A percentile compares a stretch with the other conserved stretches of the same genome.
These are phyloP conservation scores for Sparidentex hasta DNA, from an alignment of 2,797 vertebrate genomes.

Conservation along the genomic window DNA sequence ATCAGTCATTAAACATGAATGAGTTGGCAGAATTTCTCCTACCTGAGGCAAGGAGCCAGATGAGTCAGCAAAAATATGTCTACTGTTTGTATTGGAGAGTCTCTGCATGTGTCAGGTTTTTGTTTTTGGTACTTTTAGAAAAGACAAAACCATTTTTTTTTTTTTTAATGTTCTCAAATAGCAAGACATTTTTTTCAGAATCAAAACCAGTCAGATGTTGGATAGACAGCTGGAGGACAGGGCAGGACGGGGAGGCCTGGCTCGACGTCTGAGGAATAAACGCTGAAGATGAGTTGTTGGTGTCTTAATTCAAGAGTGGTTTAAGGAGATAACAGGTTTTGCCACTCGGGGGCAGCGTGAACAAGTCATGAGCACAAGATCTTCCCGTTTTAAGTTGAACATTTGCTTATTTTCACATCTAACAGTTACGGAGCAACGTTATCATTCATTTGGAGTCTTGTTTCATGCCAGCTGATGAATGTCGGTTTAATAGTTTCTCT, in stretches of 20 bases:
- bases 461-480: background rate
- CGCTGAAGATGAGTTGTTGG: background rate
- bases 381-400: background rate
- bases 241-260: too few species aligned
- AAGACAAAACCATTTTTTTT: background rate
- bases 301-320: background rate
- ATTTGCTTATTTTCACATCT: background rate
- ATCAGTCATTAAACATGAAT: conserved; percentile 31
- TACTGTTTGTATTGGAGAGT: background rate
- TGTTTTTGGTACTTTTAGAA: too few species aligned
- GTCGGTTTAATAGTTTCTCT: background rate
- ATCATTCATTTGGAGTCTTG: background rate
- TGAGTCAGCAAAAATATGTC: conserved; percentile 38
- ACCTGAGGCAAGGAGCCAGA: conserved; percentile 15
- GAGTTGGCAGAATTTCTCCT: conserved; percentile 19
- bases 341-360: background rate
- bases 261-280: background rate
- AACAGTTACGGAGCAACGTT: background rate
- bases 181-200: too few species aligned
- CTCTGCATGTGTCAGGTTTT: background rate
- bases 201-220: background rate
- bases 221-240: background rate
- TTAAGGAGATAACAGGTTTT: background rate
- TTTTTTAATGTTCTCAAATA: background rate
- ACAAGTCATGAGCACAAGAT: background rate